Evolutionary conservation across 2,888 invertebrate genomes (phyloP), one percentile per base, ranked within the genome.

Genomic region (Drosophila limbata): DNA sequence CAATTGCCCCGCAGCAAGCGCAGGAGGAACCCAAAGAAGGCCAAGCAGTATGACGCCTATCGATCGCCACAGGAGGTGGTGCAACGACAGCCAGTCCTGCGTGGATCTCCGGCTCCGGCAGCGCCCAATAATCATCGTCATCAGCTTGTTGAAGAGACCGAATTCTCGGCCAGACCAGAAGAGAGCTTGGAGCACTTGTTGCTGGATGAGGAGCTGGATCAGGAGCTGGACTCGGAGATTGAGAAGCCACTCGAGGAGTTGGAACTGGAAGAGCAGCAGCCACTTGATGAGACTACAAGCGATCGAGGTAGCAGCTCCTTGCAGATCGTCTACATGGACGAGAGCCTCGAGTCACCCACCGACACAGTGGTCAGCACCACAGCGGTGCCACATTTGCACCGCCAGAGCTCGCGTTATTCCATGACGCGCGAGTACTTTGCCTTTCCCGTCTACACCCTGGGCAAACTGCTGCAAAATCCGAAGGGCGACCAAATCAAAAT

Each of bases 391-490:
- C 40, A 55, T 0, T 6, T 11, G 13, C 13, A 19, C 0, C 82
- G 73, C 1, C 82, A 71, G 17, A 90, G 89, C 44, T 88, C 90
- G 0, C 84, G 88, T 0, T 91, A 90, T 44, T 71, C 82, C 4
- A 47, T 80, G 4, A 66, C 81, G 31, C 77, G 79, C 1, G 84
- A 88, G 8, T 89, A 84, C 53, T 91, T 80, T 40, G 90, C 91
- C 3, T 90, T 91, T 60, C 91, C 91, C 0, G 77, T 91, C 4
- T 90, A 88, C 40, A 89, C 90, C 1, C 65, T 91, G 63, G 84
- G 85, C 1, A 90, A 89, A 25, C 76, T 91, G 4, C 60, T 90
- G 33, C 80, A 81, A 44, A 33, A 40, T 13, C 67, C 77, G 0
- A 37, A 19, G 10, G 9, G 44, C 21, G 61, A 55, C 10, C 2